Percentiles rank a stretch among this genome's conserved stretches.
Conservation (phyloP, 1,140 invertebrate genomes). For the Paraescarpia echinospica region DNA sequence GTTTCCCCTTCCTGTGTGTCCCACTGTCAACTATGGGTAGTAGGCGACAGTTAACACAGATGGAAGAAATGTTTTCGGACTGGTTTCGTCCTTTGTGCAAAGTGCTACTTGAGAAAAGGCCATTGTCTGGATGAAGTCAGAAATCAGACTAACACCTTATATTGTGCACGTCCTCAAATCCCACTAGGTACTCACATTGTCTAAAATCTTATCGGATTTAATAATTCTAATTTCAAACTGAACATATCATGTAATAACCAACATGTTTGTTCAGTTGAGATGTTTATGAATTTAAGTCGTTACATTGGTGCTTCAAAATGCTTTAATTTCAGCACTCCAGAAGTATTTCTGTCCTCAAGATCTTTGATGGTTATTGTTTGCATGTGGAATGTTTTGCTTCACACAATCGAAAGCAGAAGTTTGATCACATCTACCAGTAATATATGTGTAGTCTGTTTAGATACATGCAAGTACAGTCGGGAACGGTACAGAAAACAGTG, state of each 20-base stretch:
- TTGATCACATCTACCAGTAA: background rate
- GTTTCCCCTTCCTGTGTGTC: background rate
- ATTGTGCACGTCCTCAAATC: background rate
- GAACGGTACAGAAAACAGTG: background rate
- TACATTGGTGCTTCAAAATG: background rate
- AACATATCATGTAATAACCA: background rate
- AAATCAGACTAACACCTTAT: background rate
- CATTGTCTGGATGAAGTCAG: background rate
- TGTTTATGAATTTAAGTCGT: background rate
- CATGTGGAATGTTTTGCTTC: background rate
- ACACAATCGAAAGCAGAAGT: background rate
- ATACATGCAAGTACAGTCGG: background rate
- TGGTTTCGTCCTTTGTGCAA: background rate
- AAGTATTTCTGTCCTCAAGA: background rate
- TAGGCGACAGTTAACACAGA: background rate
- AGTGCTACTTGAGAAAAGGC: background rate
- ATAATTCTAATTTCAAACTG: background rate
- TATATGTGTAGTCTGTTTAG: background rate
- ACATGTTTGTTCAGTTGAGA: background rate
- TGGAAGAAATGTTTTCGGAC: background rate
- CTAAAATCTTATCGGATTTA: background rate
- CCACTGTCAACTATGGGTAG: background rate
- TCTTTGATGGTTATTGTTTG: background rate
- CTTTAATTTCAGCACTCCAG: background rate
- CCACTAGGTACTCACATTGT: background rate